phyloP scores from a whole-genome alignment of 53 echinoderm and acorn worm genomes.

The Apostichopus leukothele region DNA sequence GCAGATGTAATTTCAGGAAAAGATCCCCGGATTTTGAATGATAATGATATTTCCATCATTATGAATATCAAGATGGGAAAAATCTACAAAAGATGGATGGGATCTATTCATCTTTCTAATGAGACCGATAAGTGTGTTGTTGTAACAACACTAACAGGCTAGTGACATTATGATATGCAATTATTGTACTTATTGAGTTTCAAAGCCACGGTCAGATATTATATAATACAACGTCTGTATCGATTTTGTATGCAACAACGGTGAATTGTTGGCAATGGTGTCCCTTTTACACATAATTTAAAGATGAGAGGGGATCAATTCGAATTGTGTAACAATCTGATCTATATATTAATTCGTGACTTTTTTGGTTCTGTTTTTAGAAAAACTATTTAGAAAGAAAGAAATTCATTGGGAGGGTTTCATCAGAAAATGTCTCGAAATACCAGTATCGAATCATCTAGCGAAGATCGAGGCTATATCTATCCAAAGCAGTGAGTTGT shows the following conservation, averaged over 20 bases:
- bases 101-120: neutral
- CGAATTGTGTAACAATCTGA: no score
- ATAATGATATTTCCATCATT: slow-evolving; percentile 18
- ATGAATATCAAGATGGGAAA: slow-evolving; percentile 27
- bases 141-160: neutral
- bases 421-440: neutral
- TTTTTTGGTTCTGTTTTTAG: neutral
- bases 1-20: neutral
- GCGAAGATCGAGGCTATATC: neutral
- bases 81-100: slow-evolving; percentile 27
- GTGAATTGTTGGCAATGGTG: no score
- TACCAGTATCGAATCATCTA: neutral
- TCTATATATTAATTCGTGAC: no score
- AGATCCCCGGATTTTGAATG: neutral
- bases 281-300: no score
- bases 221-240: no score
- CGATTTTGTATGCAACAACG: no score
- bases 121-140: slow-evolving; percentile 23
- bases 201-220: no score
- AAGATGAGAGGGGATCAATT: no score
- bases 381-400: neutral
- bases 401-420: neutral
- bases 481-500: neutral
- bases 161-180: neutral
- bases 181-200: no score